Percentiles rank a stretch among this genome's conserved stretches.
Evolutionary conservation across 2,113 vertebrate species (phyloP).

Genomic region (Rana temporaria): DNA sequence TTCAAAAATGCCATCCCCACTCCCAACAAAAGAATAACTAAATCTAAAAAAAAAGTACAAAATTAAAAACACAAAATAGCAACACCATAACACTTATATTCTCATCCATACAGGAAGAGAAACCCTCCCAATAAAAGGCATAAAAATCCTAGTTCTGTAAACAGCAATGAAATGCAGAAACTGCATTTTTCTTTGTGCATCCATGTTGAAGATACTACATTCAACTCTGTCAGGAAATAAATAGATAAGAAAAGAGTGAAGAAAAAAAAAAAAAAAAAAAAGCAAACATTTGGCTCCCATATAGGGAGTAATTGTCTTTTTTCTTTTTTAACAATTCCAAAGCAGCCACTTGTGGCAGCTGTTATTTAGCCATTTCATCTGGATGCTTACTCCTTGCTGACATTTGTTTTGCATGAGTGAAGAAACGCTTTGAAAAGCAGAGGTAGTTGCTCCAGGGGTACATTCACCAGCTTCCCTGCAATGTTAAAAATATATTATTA

Average conservation of each 20-base stretch:
- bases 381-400: conserved; percentile 81
- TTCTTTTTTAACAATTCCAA: conserved; percentile 39
- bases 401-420: conserved; percentile 95
- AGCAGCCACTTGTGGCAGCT: conserved; percentile 57
- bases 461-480: conserved; percentile 95
- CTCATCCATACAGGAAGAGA: conserved; percentile 25
- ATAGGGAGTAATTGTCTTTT: conserved; percentile 57
- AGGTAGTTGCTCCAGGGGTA: conserved; percentile 96
- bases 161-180: conserved; percentile 45
- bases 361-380: conserved; percentile 59
- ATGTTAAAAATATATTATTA: background rate
- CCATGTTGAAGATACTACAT: conserved; percentile 98
- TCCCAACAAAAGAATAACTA: conserved; percentile 40
- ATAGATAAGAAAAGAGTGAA: conserved; percentile 89
- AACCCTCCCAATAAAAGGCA: conserved; percentile 66
- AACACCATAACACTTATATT: conserved; percentile 45
- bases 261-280: conserved; percentile 81
- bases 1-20: conserved; percentile 34
- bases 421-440: conserved; percentile 98
- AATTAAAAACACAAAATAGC: conserved; percentile 43
- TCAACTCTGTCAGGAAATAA: conserved; percentile 99
- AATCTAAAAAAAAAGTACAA: conserved; percentile 1
- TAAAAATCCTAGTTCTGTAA: conserved; percentile 52
- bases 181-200: conserved; percentile 75
- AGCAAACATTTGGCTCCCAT: conserved; percentile 58